phyloP scores from a whole-genome alignment of 2,113 vertebrate species.

The Nestor notabilis region DNA sequence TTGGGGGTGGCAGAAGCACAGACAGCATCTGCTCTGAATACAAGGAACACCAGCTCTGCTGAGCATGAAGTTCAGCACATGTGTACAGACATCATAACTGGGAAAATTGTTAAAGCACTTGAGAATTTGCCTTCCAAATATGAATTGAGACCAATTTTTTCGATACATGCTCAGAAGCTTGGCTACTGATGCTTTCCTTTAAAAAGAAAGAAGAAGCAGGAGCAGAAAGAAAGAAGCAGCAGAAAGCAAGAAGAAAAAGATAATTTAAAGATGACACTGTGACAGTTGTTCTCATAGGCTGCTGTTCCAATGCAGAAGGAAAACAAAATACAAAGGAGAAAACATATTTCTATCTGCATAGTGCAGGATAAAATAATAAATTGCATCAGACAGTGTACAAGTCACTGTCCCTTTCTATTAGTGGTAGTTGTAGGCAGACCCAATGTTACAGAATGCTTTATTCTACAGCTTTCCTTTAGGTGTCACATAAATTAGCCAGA shows the following conservation, averaged over 20 bases:
- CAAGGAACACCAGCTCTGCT: not conserved
- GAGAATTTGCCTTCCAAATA: not conserved
- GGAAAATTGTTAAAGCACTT: not conserved
- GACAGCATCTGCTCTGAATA: not conserved
- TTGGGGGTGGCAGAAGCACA: not conserved
- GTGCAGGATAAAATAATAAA: not conserved
- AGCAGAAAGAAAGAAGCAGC: too few species aligned
- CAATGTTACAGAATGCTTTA: not conserved
- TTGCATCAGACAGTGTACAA: not conserved
- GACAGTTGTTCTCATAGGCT: not conserved
- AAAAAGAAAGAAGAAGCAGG: not conserved
- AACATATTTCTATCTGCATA: not conserved
- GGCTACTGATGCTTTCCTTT: not conserved
- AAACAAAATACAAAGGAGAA: not conserved
- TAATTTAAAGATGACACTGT: not conserved
- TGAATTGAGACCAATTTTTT: not conserved
- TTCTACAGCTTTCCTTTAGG: not conserved
- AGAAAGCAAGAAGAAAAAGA: not conserved
- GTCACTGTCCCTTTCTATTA: conserved; percentile 33
- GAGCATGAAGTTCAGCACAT: not conserved
- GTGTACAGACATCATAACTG: not conserved
- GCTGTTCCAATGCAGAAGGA: not conserved
- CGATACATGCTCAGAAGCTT: not conserved
- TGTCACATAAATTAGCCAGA: conserved; percentile 17
- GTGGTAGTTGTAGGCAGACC: not conserved